These are phyloP conservation scores for Drosophila helvetica DNA, from an alignment of 2,888 invertebrate genomes.

Conservation along the genomic window DNA sequence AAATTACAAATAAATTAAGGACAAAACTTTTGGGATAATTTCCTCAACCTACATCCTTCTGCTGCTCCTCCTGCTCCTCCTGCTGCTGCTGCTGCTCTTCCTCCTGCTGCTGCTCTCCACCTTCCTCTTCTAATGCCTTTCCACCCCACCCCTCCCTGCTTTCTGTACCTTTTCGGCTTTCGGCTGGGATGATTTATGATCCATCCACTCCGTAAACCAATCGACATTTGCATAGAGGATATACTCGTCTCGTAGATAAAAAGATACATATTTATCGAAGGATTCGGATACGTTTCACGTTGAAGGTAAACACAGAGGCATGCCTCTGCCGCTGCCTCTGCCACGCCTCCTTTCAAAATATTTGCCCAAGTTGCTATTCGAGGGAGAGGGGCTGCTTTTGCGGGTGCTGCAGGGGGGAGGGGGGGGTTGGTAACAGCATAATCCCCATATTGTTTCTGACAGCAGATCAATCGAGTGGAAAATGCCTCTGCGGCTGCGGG, in stretches of 20 bases:
- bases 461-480: slow-evolving; percentile 45
- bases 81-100: too few species aligned
- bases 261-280: slow-evolving; percentile 28
- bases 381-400: not conserved
- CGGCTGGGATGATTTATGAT: slow-evolving; percentile 36
- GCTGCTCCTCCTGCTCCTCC: not conserved
- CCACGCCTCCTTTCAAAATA: slow-evolving; percentile 12
- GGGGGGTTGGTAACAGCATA: slow-evolving; percentile 6
- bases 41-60: slow-evolving; percentile 7
- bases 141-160: not conserved
- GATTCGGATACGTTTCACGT: not conserved
- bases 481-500: slow-evolving; percentile 26
- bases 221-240: slow-evolving; percentile 36
- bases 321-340: not conserved
- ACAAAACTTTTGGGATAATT: slow-evolving; percentile 34
- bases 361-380: slow-evolving; percentile 15
- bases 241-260: not conserved
- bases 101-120: not conserved
- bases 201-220: not conserved
- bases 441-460: slow-evolving; percentile 42
- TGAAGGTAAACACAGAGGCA: slow-evolving; percentile 32
- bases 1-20: slow-evolving; percentile 43
- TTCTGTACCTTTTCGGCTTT: not conserved
- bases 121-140: not conserved
- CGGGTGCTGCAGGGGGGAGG: too few species aligned